Percentiles rank a stretch among this genome's conserved stretches.
Conservation (phyloP, 2,113 vertebrate genomes). For the Epinephelus lanceolatus region DNA sequence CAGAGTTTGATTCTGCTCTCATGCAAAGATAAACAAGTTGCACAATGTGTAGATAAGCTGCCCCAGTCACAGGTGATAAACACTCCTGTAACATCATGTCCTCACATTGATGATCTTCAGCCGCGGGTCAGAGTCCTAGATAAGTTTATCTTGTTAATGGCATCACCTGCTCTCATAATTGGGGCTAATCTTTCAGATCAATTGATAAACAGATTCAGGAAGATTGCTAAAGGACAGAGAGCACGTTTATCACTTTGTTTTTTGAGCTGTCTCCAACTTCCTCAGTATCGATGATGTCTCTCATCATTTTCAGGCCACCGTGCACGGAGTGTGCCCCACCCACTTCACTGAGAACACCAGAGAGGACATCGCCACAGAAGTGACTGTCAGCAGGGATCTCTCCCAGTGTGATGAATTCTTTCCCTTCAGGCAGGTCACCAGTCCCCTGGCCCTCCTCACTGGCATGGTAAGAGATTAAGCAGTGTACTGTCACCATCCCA, state of each 20-base stretch:
- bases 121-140: constrained; percentile 75
- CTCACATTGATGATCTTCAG: constrained; percentile 43
- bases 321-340: constrained; percentile 90
- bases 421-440: constrained; percentile 84
- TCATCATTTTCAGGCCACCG: constrained; percentile 85
- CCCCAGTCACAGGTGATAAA: constrained; percentile 58
- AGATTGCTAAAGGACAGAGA: constrained; percentile 36
- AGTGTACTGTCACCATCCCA: background rate
- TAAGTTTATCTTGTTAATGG: constrained; percentile 68
- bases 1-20: constrained; percentile 21
- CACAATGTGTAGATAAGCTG: constrained; percentile 74
- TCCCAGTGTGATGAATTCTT: constrained; percentile 85
- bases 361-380: constrained; percentile 84
- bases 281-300: constrained; percentile 21
- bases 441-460: constrained; percentile 90
- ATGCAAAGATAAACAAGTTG: constrained; percentile 66
- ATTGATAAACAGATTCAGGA: constrained; percentile 53
- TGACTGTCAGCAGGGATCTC: constrained; percentile 88
- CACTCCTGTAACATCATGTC: constrained; percentile 54
- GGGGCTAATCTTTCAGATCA: constrained; percentile 36
- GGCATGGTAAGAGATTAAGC: constrained; percentile 85
- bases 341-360: constrained; percentile 82
- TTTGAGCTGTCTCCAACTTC: background rate
- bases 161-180: constrained; percentile 59
- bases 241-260: constrained; percentile 31